These are phyloP conservation scores for Phalacrocorax pelagicus DNA, from an alignment of 2,113 vertebrate genomes.

Conservation along the genomic window DNA sequence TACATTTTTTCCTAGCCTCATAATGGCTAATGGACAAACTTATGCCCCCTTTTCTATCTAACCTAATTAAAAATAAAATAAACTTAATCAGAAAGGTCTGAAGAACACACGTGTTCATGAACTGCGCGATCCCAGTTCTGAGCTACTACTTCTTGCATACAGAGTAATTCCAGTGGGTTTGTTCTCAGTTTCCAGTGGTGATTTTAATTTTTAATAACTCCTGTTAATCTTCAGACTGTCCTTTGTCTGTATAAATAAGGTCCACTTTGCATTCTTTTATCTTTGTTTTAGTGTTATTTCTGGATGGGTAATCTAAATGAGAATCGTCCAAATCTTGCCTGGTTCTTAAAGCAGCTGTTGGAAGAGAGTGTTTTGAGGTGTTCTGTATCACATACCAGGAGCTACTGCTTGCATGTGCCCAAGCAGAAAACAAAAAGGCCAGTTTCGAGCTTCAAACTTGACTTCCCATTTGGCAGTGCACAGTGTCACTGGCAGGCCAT, in stretches of 20 bases:
- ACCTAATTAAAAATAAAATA: not conserved
- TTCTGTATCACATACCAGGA: not conserved
- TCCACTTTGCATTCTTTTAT: not conserved
- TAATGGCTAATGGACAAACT: not conserved
- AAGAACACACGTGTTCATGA: not conserved
- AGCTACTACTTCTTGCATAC: not conserved
- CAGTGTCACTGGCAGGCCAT: not conserved
- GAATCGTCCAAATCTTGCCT: not conserved
- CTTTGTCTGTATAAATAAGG: not conserved
- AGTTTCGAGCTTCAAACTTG: not conserved
- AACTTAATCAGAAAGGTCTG: not conserved
- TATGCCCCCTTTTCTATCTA: not conserved
- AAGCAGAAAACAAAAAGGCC: not conserved
- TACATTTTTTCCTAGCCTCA: not conserved
- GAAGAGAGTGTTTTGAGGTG: not conserved
- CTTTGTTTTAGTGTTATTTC: not conserved
- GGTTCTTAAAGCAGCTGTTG: not conserved
- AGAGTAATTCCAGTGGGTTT: not conserved
- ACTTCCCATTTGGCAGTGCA: not conserved
- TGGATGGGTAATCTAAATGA: not conserved
- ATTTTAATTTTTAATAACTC: not conserved
- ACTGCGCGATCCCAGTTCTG: not conserved
- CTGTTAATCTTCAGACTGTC: not conserved
- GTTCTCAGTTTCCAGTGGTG: not conserved
- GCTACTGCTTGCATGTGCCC: not conserved